Base-by-base conservation (phyloP, 2,797 vertebrate species). In the Gambelia wislizenii region DNA sequence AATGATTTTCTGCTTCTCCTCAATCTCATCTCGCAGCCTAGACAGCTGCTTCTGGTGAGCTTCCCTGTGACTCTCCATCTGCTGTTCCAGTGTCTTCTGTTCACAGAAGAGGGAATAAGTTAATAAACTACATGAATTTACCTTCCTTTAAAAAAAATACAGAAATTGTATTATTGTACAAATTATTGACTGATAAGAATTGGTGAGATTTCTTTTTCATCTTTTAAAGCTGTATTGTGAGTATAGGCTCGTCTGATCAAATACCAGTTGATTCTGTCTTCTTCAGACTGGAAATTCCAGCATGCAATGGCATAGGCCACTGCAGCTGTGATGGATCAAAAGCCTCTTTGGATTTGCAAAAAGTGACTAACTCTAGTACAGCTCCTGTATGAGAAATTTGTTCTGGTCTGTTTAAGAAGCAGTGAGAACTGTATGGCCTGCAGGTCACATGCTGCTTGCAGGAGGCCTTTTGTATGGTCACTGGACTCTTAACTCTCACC, bases 1-100 rank as follows among this genome's bases (percentile, higher is more conserved):
- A 0, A 98, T 95, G 83, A 97, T 97, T 95, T 98, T 98, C 96
- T 98, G 98, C 93, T 98, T 98, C 92, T 98, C 98, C 52, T 99
- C 98, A 1, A 99, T 98, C 91, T 99, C 98, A 8, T 99, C 98
- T 79, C 99, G 95, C 89, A 99, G 98, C 56, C 98, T 97, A 91
- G 98, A 98, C 93, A 99, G 97, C 94, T 99, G 99, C 93, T 98
- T 99, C 94, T 99, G 98, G 93, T 99, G 98, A 59, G 98, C 98
- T 93, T 99, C 99, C 94, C 98, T 96, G 97, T 99, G 99, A 92
- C 97, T 98, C 96, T 99, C 98, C 99, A 99, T 99, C 97, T 99
- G 98, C 93, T 99, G 98, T 96, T 99, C 98, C 94, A 99, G 93
- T 0, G 98, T 98, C 89, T 97, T 98, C 99, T 99, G 94, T 70